Evolutionary conservation across 92 coral and sea anemone genomes (phyloP).

Genomic region (Epizoanthus rinbou): DNA sequence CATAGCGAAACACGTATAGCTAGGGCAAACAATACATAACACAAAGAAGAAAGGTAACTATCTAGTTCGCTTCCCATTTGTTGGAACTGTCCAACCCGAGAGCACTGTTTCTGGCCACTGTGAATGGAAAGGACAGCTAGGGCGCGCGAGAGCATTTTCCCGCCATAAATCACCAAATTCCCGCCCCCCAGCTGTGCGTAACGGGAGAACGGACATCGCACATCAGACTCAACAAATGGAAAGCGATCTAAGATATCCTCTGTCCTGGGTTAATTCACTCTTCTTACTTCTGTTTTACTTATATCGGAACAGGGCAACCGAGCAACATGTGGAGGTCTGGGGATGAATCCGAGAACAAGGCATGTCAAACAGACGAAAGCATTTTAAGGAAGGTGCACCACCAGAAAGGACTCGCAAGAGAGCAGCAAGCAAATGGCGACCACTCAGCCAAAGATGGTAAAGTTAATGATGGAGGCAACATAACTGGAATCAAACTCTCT

Average conservation of each 20-base stretch:
- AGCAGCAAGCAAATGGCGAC: background rate
- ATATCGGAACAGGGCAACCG: background rate
- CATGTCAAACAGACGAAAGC: constrained; percentile 4
- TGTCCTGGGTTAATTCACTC: background rate
- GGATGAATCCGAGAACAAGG: background rate
- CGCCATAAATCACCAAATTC: too few relatives aligned
- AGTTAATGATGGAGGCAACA: background rate
- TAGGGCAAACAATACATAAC: too few relatives aligned
- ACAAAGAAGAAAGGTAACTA: too few relatives aligned
- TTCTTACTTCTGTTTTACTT: background rate
- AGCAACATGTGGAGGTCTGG: constrained; percentile 1
- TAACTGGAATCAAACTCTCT: constrained; percentile 2
- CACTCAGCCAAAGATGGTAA: background rate
- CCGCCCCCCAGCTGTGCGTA: too few relatives aligned
- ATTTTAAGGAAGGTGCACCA: background rate
- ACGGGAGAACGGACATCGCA: too few relatives aligned
- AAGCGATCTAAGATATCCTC: background rate
- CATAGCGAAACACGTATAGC: too few relatives aligned
- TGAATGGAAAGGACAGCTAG: too few relatives aligned
- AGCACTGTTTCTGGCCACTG: too few relatives aligned
- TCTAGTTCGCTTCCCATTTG: too few relatives aligned
- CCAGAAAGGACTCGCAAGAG: constrained; percentile 7
- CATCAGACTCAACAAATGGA: too few relatives aligned
- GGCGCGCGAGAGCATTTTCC: too few relatives aligned
- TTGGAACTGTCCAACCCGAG: too few relatives aligned